Conservation (phyloP, 2,888 invertebrate genomes). For the Athrips mouffetella region DNA sequence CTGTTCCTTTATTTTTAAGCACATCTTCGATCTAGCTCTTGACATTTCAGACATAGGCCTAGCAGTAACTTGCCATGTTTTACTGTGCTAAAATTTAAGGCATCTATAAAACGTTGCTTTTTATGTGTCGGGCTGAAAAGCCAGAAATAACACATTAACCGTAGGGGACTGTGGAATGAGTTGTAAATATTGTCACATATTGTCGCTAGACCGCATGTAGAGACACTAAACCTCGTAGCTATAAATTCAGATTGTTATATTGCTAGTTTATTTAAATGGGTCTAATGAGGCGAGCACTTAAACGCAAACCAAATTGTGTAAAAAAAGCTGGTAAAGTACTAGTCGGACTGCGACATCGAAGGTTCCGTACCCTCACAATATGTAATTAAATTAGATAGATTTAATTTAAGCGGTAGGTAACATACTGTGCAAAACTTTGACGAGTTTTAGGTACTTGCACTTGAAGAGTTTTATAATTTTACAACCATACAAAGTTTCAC, state of each 20-base stretch:
- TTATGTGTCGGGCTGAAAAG: slow-evolving; percentile 44
- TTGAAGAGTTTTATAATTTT: no score
- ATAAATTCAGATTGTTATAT: not conserved
- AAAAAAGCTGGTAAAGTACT: no score
- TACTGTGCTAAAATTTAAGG: slow-evolving; percentile 36
- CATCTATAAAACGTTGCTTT: slow-evolving; percentile 41
- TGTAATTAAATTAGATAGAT: no score
- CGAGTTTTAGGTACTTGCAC: no score
- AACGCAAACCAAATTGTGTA: not conserved
- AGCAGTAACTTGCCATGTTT: slow-evolving; percentile 41
- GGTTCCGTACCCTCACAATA: no score
- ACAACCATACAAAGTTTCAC: no score
- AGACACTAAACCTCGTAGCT: not conserved
- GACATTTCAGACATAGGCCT: slow-evolving; percentile 17
- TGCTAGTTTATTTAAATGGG: not conserved
- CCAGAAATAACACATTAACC: slow-evolving; percentile 41
- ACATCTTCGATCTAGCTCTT: not conserved
- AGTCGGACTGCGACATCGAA: no score
- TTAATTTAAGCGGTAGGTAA: no score
- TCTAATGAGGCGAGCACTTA: not conserved
- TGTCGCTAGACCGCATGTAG: not conserved
- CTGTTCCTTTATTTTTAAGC: not conserved
- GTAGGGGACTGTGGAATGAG: slow-evolving; percentile 39
- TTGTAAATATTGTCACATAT: slow-evolving; percentile 36
- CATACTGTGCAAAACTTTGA: no score